Evolutionary conservation across 2,113 vertebrate genomes (phyloP), one percentile per base, ranked within the genome.

Genomic region (Sisor rabdophorus): DNA sequence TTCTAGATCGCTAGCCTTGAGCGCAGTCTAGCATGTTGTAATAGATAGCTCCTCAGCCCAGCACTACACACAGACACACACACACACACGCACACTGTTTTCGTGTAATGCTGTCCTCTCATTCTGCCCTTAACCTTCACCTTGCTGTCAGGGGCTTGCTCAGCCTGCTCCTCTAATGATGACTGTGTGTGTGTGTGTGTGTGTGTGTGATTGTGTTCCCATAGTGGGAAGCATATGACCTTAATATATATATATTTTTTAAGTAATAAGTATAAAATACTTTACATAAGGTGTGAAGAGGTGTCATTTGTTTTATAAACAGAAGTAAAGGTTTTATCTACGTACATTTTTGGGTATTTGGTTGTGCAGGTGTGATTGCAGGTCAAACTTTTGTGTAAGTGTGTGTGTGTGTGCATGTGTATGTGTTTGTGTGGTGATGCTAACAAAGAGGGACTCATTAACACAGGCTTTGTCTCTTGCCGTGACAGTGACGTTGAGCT

Each of bases 401-500:
- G 50, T 30, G 71, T 61, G 68, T 71, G 30, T 52, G 56, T 63
- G 73, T 63, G 50, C 67, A 28, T 44, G 64, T 74, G 60, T 80
- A 59, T 67, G 61, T 67, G 59, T 50, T 67, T 69, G 58, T 24
- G 71, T 16, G 71, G 36, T 36, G 71, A 78, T 72, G 58, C 61
- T 75, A 75, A 64, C 68, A 73, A 71, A 76, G 72, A 79, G 79
- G 55, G 58, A 32, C 82, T 80, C 84, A 82, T 81, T 83, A 85
- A 82, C 81, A 75, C 76, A 20, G 75, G 75, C 78, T 73, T 78
- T 70, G 69, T 80, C 78, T 85, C 84, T 73, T 56, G 75, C 79
- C 47, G 61, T 71, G 79, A 69, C 71, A 78, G 76, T 86, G 82
- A 86, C 84, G 83, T 78, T 81, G 81, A 82, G 80, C 67, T 32